A percentile compares a stretch with the other conserved stretches of the same genome.
These are phyloP conservation scores for Nephila pilipes DNA, from an alignment of 1,140 invertebrate genomes.

Conservation along the genomic window DNA sequence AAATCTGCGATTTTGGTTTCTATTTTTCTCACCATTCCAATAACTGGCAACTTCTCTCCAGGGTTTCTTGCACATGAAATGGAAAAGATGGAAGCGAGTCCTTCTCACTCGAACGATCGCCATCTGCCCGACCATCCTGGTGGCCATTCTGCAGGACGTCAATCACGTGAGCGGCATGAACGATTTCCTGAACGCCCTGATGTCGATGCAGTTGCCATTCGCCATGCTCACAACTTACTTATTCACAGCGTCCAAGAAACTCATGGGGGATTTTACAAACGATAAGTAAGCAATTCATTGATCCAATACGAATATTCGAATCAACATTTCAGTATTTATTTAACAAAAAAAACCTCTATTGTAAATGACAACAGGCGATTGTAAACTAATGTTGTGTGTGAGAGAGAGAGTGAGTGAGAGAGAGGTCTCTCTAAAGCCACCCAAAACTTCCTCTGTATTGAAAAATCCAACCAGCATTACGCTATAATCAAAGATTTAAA, in stretches of 20 bases:
- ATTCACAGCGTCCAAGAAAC: constrained; percentile 89
- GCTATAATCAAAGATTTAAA: too few species aligned
- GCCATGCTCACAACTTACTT: constrained; percentile 93
- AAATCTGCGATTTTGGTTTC: too few species aligned
- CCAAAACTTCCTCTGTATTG: too few species aligned
- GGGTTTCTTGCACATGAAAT: constrained; percentile 94
- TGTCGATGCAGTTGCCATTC: constrained; percentile 92
- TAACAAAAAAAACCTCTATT: too few species aligned
- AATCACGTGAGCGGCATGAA: constrained; percentile 91
- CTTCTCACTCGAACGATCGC: constrained; percentile 92
- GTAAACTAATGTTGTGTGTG: too few species aligned
- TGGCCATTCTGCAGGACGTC: constrained; percentile 88
- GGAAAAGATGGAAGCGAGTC: constrained; percentile 94
- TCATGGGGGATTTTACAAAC: constrained; percentile 93
- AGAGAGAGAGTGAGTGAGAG: too few species aligned
- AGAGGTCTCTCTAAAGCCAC: too few species aligned
- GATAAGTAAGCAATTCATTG: constrained; percentile 84
- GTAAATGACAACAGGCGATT: too few species aligned
- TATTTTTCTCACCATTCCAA: too few species aligned
- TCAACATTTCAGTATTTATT: too few species aligned
- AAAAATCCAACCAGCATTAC: too few species aligned
- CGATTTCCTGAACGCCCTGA: constrained; percentile 94
- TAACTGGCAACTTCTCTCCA: constrained; percentile 79
- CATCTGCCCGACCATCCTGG: constrained; percentile 92
- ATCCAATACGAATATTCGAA: too few species aligned